phyloP scores from a whole-genome alignment of 2,888 invertebrate genomes.

The Diarsia mendica region DNA sequence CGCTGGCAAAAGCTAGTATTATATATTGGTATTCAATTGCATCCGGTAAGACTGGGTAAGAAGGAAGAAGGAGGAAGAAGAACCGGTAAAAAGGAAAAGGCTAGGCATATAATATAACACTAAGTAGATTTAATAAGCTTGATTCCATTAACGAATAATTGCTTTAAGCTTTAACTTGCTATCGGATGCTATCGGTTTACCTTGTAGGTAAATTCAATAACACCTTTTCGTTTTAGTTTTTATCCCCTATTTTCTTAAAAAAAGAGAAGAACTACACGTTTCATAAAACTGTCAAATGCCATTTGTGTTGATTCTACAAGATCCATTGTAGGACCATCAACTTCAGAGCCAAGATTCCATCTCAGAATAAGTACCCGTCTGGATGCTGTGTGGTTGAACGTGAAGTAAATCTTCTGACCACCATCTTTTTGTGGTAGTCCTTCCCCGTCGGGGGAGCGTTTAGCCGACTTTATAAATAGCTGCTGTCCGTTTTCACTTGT shows the following conservation, averaged over 20 bases:
- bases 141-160: neutral
- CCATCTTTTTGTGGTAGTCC: constrained; percentile 28
- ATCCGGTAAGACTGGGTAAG: neutral
- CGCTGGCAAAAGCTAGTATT: too few relatives aligned
- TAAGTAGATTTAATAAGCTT: neutral
- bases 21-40: neutral
- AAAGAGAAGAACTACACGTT: neutral
- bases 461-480: constrained; percentile 70
- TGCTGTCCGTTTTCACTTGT: constrained; percentile 67
- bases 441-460: constrained; percentile 64
- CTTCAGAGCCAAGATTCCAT: constrained; percentile 20
- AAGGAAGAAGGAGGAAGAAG: too few relatives aligned
- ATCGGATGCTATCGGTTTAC: neutral
- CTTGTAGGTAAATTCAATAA: neutral
- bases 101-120: neutral
- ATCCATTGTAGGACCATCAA: constrained; percentile 6
- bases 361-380: constrained; percentile 16
- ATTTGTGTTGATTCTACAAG: neutral
- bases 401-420: constrained; percentile 36
- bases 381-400: neutral
- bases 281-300: constrained; percentile 7
- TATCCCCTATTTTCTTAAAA: neutral
- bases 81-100: too few relatives aligned
- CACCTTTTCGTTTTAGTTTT: neutral
- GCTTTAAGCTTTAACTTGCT: neutral